phyloP scores from a whole-genome alignment of 2,888 invertebrate genomes.

The Tipula vernalis region DNA sequence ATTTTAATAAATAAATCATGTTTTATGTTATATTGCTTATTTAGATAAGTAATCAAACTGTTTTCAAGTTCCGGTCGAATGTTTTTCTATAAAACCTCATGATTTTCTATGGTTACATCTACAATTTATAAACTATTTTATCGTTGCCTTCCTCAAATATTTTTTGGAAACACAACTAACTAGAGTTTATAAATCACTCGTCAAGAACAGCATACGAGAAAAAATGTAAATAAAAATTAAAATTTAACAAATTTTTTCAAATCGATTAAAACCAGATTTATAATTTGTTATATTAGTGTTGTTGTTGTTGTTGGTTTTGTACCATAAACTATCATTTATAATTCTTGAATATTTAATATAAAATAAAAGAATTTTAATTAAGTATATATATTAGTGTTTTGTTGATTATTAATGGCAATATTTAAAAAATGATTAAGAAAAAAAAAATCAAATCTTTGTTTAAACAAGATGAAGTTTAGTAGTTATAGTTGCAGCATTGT shows the following conservation, averaged over 20 bases:
- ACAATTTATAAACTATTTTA: neutral
- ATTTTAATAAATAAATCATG: no score
- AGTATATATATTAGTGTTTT: neutral
- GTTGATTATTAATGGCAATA: constrained; percentile 4
- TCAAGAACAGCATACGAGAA: neutral
- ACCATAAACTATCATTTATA: neutral
- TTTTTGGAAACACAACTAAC: neutral
- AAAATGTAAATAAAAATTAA: neutral
- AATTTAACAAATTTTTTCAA: neutral
- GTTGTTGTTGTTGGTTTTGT: neutral
- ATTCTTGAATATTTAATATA: neutral
- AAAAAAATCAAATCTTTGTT: neutral
- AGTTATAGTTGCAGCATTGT: neutral
- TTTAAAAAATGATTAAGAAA: neutral
- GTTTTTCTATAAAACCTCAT: no score
- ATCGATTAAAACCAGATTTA: neutral
- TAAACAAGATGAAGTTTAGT: neutral
- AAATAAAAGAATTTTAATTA: neutral
- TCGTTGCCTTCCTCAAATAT: neutral
- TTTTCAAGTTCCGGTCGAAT: no score
- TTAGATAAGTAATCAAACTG: no score
- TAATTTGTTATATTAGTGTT: neutral
- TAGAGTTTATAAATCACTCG: neutral
- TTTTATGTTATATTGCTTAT: no score
- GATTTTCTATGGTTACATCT: no score